Evolutionary conservation across 2,888 invertebrate genomes (phyloP), one percentile per base, ranked within the genome.

Genomic region (Hypselothyrea guttata): DNA sequence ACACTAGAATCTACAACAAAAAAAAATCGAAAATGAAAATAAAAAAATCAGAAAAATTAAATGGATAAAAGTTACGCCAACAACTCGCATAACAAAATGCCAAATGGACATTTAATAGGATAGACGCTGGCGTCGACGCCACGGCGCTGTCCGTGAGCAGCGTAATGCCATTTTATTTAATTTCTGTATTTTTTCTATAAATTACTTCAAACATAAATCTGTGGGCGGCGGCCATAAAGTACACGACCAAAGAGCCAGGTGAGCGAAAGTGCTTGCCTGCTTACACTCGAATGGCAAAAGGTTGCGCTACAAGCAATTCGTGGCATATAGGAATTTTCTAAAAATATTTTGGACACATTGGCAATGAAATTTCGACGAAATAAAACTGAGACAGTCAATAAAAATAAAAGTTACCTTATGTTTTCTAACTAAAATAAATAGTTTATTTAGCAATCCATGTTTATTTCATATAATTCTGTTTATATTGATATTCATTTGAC

Each of bases 91-190:
- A 71, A 78, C 83, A 79, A 81, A 79, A 79, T 64, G 57, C 53
- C 72, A 77, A 81, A 81, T 81, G 79, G 79, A 81, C 77, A 81
- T 81, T 84, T 81, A 81, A 81, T 84, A 84, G 84, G 84, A 84
- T 81, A 65, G 75, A 82, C 79, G 83, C 63, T 75, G 73, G 48
- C 64, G 58, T 34, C 42, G 55, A 7, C 28, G 40, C 37, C 55
- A 8, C 56, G 12, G 7, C 42, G 33, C 30, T 13, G 48, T 18
- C 49, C 48, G 48, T 65, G 22, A 22, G 5, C 28, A 53, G 45
- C 67, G 71, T 82, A 82, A 82, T 73, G 45, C 75, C 58, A 68
- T 75, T 82, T 82, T 75, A 82, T 82, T 78, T 78, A 82, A 77
- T 82, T 71, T 71, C 51, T 33, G 68, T 62, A 71, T 78, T 78